Evolutionary conservation across 1,140 invertebrate species (phyloP), one percentile per base, ranked within the genome.

Genomic region (Hyposmocoma kahamanoa): DNA sequence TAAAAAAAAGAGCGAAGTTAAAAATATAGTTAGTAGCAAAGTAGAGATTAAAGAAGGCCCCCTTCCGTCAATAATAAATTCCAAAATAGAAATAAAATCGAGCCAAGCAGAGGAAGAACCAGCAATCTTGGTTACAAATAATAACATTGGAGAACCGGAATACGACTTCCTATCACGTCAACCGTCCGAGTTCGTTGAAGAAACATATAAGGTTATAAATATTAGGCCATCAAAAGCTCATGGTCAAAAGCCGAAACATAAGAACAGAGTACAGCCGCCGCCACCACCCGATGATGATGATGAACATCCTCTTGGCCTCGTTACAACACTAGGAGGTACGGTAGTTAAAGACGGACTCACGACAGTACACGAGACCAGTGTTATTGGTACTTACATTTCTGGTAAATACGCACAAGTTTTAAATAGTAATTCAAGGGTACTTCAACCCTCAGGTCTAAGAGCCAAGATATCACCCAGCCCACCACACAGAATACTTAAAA

Each of bases 381-480:
- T 96, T 10, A 93, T 96, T 62, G 95, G 95, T 2, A 96, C 95
- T 4, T 94, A 93, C 63, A 94, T 96, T 59, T 93, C 93, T 45
- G 94, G 94, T 43, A 95, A 95, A 78, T 96, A 96, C 65, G 94
- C 94, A 6, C 92, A 94, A 76, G 92, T 96, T 2, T 79, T 94
- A 5, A 91, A 93, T 59, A 94, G 92, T 61, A 93, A 91, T 1
- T 93, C 92, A 0, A 89, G 87, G 67, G 87, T 89, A 50, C 72
- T 90, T 50, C 72, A 83, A 67, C 50, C 58, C 19, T 44, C 62
- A 50, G 79, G 75, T 5, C 72, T 74, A 47, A 87, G 86, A 68
- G 74, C 63, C 0, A 92, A 91, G 82, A 91, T 92, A 51, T 86
- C 88, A 30, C 91, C 92, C 0, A 89, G 87, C n/a, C 89, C 87